phyloP scores from a whole-genome alignment of 2,113 vertebrate species.

The Mohoua ochrocephala region DNA sequence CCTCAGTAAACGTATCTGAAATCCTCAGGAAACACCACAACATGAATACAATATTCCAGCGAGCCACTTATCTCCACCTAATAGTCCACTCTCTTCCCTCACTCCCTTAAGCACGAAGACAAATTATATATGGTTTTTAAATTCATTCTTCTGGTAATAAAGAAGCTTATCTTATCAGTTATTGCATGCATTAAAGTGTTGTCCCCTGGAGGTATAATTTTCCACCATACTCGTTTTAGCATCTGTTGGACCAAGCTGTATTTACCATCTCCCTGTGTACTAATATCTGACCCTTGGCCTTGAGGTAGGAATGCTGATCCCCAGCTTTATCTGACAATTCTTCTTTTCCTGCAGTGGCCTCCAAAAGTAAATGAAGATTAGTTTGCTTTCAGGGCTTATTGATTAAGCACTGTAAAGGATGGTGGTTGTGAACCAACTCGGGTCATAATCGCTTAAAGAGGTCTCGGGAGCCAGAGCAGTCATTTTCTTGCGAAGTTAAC shows the following conservation, averaged over 20 bases:
- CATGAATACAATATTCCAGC: neutral
- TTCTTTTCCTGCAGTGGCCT: conserved; percentile 37
- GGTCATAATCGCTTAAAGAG: conserved; percentile 48
- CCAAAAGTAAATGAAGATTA: conserved; percentile 40
- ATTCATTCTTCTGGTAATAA: conserved; percentile 47
- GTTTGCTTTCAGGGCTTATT: conserved; percentile 62
- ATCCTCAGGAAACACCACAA: neutral
- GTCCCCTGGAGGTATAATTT: conserved; percentile 5
- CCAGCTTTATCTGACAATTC: conserved; percentile 2
- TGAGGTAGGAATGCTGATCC: conserved; percentile 10
- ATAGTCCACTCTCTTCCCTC: neutral
- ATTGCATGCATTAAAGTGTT: conserved; percentile 18
- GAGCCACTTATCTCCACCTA: conserved; percentile 6
- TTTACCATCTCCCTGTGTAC: neutral
- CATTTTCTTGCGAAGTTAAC: conserved; percentile 12
- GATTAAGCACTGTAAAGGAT: conserved; percentile 52
- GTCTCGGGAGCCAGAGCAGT: conserved; percentile 3
- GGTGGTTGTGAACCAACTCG: conserved; percentile 19
- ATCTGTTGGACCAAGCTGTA: neutral
- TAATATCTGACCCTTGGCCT: conserved; percentile 33
- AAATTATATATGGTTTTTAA: conserved; percentile 54
- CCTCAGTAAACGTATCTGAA: neutral
- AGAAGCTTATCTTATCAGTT: conserved; percentile 46
- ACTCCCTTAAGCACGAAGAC: neutral
- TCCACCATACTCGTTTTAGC: neutral